Conservation (phyloP, 1,140 invertebrate genomes). For the Ruditapes philippinarum region DNA sequence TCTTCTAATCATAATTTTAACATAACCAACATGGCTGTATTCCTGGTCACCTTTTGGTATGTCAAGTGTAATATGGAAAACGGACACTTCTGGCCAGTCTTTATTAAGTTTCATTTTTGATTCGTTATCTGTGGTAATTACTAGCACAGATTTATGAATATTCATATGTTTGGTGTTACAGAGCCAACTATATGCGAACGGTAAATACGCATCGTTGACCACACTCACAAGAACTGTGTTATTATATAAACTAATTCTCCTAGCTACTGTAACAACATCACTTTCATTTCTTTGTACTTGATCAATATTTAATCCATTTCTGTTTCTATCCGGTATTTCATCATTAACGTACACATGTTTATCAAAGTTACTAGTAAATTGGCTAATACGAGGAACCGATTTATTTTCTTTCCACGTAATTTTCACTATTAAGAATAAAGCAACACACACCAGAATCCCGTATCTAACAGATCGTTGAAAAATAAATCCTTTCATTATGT, state of each 20-base stretch:
- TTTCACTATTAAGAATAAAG: too few species aligned
- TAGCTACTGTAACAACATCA: slow-evolving; percentile 24
- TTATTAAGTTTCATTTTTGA: slow-evolving; percentile 66
- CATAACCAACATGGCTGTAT: slow-evolving; percentile 78
- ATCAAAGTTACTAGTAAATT: too few species aligned
- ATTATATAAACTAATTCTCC: neutral
- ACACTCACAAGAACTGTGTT: slow-evolving; percentile 71
- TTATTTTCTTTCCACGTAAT: too few species aligned
- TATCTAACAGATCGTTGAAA: too few species aligned
- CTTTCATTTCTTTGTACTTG: neutral
- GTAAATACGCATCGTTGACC: slow-evolving; percentile 77
- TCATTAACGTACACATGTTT: too few species aligned
- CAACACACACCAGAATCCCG: too few species aligned
- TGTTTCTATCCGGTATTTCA: neutral
- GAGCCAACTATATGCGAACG: slow-evolving; percentile 78
- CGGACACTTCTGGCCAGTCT: slow-evolving; percentile 73
- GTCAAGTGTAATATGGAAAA: slow-evolving; percentile 55
- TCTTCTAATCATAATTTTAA: slow-evolving; percentile 75
- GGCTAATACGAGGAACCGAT: too few species aligned
- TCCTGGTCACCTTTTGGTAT: slow-evolving; percentile 66
- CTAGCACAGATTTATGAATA: slow-evolving; percentile 73
- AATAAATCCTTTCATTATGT: too few species aligned
- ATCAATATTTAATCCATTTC: neutral
- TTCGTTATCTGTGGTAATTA: slow-evolving; percentile 75
- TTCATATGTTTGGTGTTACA: slow-evolving; percentile 77